Evolutionary conservation across 2,113 vertebrate genomes (phyloP).

Genomic region (Furnarius figulus): DNA sequence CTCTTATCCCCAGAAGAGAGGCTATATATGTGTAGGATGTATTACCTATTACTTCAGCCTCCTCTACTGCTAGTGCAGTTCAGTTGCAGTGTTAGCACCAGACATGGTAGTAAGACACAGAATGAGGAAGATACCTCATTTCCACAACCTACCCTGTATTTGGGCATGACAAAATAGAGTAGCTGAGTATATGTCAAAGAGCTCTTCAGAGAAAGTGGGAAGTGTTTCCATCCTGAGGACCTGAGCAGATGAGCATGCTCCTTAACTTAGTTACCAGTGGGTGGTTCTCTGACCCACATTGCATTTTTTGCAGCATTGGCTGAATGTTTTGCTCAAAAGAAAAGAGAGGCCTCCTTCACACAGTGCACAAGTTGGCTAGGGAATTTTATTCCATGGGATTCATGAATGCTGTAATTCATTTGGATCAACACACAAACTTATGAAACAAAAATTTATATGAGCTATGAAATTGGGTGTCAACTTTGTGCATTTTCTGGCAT

Average conservation of each 20-base stretch:
- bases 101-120: not conserved
- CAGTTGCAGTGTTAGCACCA: not conserved
- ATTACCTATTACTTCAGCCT: not conserved
- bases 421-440: not conserved
- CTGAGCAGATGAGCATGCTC: not conserved
- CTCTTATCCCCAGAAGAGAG: not conserved
- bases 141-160: not conserved
- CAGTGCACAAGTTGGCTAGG: not conserved
- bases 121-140: not conserved
- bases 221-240: not conserved
- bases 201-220: not conserved
- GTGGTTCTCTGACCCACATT: conserved; percentile 5
- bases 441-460: not conserved
- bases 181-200: not conserved
- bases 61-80: not conserved
- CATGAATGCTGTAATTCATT: not conserved
- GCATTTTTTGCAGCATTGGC: not conserved
- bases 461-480: not conserved
- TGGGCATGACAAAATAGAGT: not conserved
- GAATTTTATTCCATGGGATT: not conserved
- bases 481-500: not conserved
- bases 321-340: not conserved
- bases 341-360: not conserved
- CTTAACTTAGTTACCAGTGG: conserved; percentile 12
- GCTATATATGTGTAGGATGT: not conserved